Conservation (phyloP, 2,797 vertebrate genomes). For the Peromyscus melanophrys region DNA sequence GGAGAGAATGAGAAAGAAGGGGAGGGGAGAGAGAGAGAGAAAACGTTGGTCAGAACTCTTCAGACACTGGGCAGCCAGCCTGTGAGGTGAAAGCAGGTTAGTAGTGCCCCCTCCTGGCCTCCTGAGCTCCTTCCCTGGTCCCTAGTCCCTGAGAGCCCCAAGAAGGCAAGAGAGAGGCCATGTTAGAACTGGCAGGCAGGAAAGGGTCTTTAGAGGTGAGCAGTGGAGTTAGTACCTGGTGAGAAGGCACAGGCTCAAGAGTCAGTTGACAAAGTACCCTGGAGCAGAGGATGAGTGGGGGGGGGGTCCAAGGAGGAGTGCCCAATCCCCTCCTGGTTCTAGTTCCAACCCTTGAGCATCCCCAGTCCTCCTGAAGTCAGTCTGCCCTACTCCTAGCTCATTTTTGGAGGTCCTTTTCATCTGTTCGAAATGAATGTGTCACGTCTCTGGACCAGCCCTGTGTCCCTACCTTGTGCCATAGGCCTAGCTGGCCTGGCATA, state of each 20-base stretch:
- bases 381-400: not conserved
- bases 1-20: slow-evolving; percentile 84
- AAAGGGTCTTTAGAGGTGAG: slow-evolving; percentile 86
- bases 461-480: not conserved
- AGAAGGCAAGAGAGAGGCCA: slow-evolving; percentile 65
- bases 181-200: slow-evolving; percentile 86
- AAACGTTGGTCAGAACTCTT: slow-evolving; percentile 94
- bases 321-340: not conserved
- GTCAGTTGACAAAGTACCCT: slow-evolving; percentile 66
- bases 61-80: slow-evolving; percentile 88
- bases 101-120: slow-evolving; percentile 74
- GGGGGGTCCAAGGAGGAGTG: not conserved
- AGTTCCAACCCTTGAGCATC: not conserved
- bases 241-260: slow-evolving; percentile 80
- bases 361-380: not conserved
- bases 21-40: slow-evolving; percentile 84
- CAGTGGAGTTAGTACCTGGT: slow-evolving; percentile 88
- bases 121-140: slow-evolving; percentile 72
- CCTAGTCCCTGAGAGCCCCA: slow-evolving; percentile 67
- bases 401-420: not conserved
- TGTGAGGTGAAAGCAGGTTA: slow-evolving; percentile 85
- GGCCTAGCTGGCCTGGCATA: not conserved
- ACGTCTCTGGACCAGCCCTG: not conserved
- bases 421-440: not conserved
- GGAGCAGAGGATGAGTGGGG: slow-evolving; percentile 22